A percentile compares a stretch with the other conserved stretches of the same genome.
These are phyloP conservation scores for Nymphalis urticae DNA, from an alignment of 2,888 invertebrate species.

Conservation along the genomic window DNA sequence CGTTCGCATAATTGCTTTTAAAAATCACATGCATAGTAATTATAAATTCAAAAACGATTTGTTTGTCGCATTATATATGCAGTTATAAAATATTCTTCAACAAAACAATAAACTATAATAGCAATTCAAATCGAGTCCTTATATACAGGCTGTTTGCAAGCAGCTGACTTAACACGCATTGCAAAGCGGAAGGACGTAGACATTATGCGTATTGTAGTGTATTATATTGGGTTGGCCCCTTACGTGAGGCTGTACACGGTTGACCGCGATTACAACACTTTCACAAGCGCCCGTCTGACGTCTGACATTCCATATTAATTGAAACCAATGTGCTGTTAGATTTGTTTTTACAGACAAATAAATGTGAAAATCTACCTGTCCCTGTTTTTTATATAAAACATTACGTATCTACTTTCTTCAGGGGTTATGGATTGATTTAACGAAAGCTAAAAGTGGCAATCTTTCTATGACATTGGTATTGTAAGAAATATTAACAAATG, in stretches of 20 bases:
- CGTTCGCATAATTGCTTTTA: neutral
- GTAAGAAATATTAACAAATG: too few species aligned
- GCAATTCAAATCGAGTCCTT: neutral
- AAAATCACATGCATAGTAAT: neutral
- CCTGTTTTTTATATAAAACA: neutral
- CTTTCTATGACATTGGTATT: too few species aligned
- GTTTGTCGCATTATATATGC: neutral
- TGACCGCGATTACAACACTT: constrained; percentile 38
- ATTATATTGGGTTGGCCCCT: constrained; percentile 25
- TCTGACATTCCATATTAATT: constrained; percentile 33
- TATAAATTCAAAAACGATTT: neutral
- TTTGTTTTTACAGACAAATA: constrained; percentile 2
- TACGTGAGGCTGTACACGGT: constrained; percentile 21
- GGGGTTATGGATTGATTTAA: too few species aligned
- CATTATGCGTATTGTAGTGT: constrained; percentile 11
- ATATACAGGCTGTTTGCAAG: constrained; percentile 6
- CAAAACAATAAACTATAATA: neutral
- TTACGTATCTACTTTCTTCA: too few species aligned
- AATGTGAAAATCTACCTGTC: neutral
- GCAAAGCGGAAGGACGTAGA: constrained; percentile 14
- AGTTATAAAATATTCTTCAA: neutral
- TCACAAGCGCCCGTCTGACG: constrained; percentile 31
- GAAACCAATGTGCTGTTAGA: constrained; percentile 13
- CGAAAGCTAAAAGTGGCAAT: too few species aligned
- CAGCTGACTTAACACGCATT: constrained; percentile 11